Conservation (phyloP, 2,797 vertebrate species). For the Lagorchestes hirsutus region DNA sequence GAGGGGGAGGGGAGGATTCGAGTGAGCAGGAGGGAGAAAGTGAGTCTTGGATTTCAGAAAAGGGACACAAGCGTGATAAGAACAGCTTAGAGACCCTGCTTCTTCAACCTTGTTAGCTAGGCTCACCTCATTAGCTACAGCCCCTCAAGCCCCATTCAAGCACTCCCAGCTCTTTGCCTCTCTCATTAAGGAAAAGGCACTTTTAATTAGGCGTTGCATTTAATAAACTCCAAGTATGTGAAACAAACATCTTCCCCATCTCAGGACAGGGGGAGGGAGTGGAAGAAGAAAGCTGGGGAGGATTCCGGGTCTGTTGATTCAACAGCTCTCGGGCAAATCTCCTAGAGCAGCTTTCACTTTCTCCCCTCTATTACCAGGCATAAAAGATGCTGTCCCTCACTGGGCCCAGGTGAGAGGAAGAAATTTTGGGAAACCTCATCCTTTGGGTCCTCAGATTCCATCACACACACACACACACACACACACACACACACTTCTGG, state of each 20-base stretch:
- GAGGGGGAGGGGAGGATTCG: rapidly evolving
- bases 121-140: not conserved
- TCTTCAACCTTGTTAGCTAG: not conserved
- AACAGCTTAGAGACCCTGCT: not conserved
- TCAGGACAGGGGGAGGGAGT: slow-evolving; percentile 43
- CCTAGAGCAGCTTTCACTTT: not conserved
- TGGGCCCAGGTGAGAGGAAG: not conserved
- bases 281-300: not conserved
- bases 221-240: slow-evolving; percentile 83
- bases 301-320: not conserved
- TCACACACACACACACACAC: not conserved
- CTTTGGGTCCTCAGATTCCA: not conserved
- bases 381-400: not conserved
- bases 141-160: not conserved
- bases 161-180: not conserved
- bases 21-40: not conserved
- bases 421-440: not conserved
- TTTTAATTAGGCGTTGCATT: slow-evolving; percentile 84
- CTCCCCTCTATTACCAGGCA: not conserved
- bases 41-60: not conserved
- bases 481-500: too few species aligned
- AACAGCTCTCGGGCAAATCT: not conserved
- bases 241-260: slow-evolving; percentile 81
- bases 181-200: slow-evolving; percentile 63
- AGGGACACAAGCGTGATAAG: not conserved